Evolutionary conservation across 2,888 invertebrate species (phyloP), one percentile per base, ranked within the genome.

Genomic region (Chrysolina haemoptera): DNA sequence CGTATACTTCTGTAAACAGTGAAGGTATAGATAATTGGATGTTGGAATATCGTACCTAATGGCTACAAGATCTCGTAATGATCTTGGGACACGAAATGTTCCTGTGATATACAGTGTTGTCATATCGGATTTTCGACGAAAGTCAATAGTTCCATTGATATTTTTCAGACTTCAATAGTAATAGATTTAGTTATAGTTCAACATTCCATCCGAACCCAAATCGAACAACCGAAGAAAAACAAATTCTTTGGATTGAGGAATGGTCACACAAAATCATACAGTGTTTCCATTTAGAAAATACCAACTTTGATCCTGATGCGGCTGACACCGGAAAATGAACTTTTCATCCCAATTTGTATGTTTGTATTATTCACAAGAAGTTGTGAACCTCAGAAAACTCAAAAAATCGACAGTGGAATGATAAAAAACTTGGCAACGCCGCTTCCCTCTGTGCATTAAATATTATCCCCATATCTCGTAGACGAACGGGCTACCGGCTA

Each of bases 51-150:
- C 80, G 79, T 81, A 81, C 79, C 79, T 84, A 82, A 84, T 82
- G 82, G 81, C 81, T 79, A 80, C 81, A 79, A 80, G 77, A 81
- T 78, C 78, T 78, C 76, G 77, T 84, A 84, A 84, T 81, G 84
- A 84, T 82, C 82, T 80, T 71, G 75, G 71, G 77, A 78, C 84
- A 84, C 82, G 83, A 79, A 83, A 83, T 74, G 71, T 77, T 75
- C 65, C 53, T 53, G n/a, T n/a, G 59, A 35, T 71, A 75, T 65
- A 65, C 76, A 14, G 16, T 48, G 74, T 74, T 76, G 76, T 59
- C 76, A 74, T n/a, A 40, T 68, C 35, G 20, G n/a, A 1, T 4
- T 43, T 20, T 43, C n/a, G 14, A 63, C 16, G 41, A 59, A 0
- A 27, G 8, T 53, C 2, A 11, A 41, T n/a, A 62, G n/a, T 9